These are phyloP conservation scores for Tachysurus vachellii DNA, from an alignment of 2,113 vertebrate species.

Conservation along the genomic window DNA sequence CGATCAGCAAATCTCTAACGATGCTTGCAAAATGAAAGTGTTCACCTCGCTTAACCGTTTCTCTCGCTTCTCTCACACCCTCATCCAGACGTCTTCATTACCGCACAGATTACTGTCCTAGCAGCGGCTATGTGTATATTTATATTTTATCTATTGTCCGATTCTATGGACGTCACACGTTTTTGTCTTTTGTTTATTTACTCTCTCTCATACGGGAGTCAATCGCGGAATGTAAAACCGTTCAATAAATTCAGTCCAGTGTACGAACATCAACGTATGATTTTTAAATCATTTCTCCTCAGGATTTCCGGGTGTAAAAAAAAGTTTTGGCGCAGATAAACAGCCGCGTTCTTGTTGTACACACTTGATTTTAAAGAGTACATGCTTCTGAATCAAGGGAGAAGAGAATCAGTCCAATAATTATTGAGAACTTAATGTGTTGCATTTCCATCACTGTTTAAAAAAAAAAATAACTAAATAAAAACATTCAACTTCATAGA, in stretches of 20 bases:
- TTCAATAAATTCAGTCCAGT: background rate
- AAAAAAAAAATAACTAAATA: background rate
- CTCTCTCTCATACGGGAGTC: background rate
- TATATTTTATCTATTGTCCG: too few species aligned
- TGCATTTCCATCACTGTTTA: background rate
- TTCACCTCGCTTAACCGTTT: background rate
- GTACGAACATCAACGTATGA: background rate
- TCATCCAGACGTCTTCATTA: background rate
- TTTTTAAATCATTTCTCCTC: background rate
- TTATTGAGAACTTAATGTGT: background rate
- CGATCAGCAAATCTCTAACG: background rate
- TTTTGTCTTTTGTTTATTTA: background rate
- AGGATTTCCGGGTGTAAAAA: too few species aligned
- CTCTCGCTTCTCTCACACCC: background rate
- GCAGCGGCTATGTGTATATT: background rate
- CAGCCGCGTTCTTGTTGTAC: background rate
- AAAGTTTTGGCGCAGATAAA: too few species aligned
- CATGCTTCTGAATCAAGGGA: background rate
- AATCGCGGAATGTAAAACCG: background rate
- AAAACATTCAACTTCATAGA: background rate
- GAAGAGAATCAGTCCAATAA: background rate
- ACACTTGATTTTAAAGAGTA: too few species aligned
- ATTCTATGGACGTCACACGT: background rate
- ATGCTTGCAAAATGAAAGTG: background rate
- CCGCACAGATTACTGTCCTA: background rate